Conservation (phyloP, 2,888 invertebrate genomes). For the Parascotia fuliginaria region DNA sequence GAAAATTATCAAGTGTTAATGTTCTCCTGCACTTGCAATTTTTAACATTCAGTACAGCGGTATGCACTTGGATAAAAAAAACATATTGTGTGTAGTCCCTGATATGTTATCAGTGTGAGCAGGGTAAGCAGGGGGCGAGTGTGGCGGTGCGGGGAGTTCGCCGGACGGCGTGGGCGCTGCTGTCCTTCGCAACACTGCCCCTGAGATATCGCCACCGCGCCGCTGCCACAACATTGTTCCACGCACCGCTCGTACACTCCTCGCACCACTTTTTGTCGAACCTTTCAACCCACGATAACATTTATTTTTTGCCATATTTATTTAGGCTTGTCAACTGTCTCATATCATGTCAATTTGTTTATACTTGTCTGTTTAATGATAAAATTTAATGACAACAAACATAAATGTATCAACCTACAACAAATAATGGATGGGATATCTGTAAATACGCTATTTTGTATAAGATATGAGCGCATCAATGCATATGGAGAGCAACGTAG, state of each 20-base stretch:
- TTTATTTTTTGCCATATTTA: conserved; percentile 26
- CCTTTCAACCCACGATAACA: conserved; percentile 33
- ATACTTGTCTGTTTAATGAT: conserved; percentile 20
- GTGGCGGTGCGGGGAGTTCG: conserved; percentile 28
- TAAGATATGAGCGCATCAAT: conserved; percentile 29
- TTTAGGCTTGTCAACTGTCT: conserved; percentile 19
- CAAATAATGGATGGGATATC: neutral
- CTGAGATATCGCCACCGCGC: conserved; percentile 53
- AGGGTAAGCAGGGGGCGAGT: conserved; percentile 42
- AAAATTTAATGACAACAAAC: conserved; percentile 14
- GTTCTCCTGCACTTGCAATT: neutral
- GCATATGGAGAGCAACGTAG: conserved; percentile 23
- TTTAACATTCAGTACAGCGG: neutral
- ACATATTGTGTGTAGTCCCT: conserved; percentile 32
- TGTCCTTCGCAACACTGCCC: conserved; percentile 77
- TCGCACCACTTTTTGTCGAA: conserved; percentile 29
- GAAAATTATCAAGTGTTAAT: neutral
- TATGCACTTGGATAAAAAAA: neutral
- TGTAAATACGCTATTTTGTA: conserved; percentile 7
- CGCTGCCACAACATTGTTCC: conserved; percentile 61
- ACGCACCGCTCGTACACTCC: conserved; percentile 46
- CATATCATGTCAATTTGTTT: conserved; percentile 33
- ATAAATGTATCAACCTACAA: neutral
- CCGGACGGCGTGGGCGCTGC: conserved; percentile 74
- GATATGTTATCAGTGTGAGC: conserved; percentile 66